Conservation (phyloP, 2,113 vertebrate genomes). For the Cervus canadensis region DNA sequence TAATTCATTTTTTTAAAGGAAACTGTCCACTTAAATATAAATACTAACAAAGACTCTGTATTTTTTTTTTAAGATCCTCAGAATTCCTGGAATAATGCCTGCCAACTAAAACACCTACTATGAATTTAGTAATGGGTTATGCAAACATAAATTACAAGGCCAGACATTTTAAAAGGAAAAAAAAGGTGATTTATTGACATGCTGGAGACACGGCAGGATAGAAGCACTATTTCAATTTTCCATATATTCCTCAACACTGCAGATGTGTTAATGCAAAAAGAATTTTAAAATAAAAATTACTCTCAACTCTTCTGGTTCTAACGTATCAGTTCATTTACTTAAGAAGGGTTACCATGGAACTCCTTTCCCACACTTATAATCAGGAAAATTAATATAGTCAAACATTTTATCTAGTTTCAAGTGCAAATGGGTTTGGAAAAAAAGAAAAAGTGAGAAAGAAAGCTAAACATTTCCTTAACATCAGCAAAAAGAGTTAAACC, state of each 20-base stretch:
- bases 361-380: conserved; percentile 10
- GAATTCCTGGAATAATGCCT: conserved; percentile 80
- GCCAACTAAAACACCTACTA: conserved; percentile 91
- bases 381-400: not conserved
- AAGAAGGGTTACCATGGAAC: conserved; percentile 58
- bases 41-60: conserved; percentile 79
- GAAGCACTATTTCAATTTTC: conserved; percentile 89
- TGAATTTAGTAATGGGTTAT: conserved; percentile 92
- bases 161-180: conserved; percentile 92
- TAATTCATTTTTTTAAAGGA: conserved; percentile 23
- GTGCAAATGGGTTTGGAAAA: not conserved
- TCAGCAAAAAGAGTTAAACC: not conserved
- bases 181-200: conserved; percentile 89
- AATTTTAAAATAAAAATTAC: conserved; percentile 83
- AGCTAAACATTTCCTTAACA: not conserved
- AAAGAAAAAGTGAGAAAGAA: not conserved
- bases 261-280: conserved; percentile 87
- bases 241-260: conserved; percentile 88
- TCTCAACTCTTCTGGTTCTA: conserved; percentile 69
- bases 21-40: conserved; percentile 73
- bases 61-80: conserved; percentile 70
- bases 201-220: conserved; percentile 86
- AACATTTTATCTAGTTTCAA: conserved; percentile 16
- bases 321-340: conserved; percentile 68
- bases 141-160: conserved; percentile 91